These are phyloP conservation scores for Allochrocebus solatus DNA, from an alignment of 2,797 vertebrate species.

Conservation along the genomic window DNA sequence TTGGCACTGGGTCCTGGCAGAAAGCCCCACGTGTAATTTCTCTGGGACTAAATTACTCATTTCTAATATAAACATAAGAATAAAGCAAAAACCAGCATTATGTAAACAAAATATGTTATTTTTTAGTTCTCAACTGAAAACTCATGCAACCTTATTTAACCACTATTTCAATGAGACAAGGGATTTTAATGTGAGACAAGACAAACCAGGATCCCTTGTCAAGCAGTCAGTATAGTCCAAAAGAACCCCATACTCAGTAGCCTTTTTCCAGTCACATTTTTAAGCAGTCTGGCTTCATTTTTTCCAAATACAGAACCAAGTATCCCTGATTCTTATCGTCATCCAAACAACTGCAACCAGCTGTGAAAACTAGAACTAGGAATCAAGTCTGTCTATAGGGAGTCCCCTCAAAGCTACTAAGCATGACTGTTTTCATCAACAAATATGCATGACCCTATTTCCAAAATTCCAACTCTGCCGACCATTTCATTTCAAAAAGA, in stretches of 20 bases:
- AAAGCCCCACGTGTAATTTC: slow-evolving; percentile 43
- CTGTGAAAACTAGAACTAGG: slow-evolving; percentile 77
- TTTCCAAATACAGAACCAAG: slow-evolving; percentile 66
- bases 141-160: not conserved
- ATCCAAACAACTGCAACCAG: slow-evolving; percentile 76
- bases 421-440: not conserved
- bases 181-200: not conserved
- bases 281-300: not conserved
- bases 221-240: not conserved
- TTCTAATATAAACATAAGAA: slow-evolving; percentile 71
- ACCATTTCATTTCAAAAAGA: not conserved
- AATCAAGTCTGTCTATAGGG: not conserved
- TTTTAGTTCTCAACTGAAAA: slow-evolving; percentile 46
- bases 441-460: not conserved
- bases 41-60: slow-evolving; percentile 53
- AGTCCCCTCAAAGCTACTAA: slow-evolving; percentile 19
- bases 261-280: slow-evolving; percentile 61
- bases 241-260: not conserved
- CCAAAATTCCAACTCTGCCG: not conserved
- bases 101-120: slow-evolving; percentile 66
- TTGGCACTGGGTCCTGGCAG: slow-evolving; percentile 60
- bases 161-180: not conserved
- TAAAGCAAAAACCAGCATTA: slow-evolving; percentile 51
- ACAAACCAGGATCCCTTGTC: not conserved
- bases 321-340: slow-evolving; percentile 69